Evolutionary conservation across 2,888 invertebrate genomes (phyloP).

Genomic region (Lepas anatifera): DNA sequence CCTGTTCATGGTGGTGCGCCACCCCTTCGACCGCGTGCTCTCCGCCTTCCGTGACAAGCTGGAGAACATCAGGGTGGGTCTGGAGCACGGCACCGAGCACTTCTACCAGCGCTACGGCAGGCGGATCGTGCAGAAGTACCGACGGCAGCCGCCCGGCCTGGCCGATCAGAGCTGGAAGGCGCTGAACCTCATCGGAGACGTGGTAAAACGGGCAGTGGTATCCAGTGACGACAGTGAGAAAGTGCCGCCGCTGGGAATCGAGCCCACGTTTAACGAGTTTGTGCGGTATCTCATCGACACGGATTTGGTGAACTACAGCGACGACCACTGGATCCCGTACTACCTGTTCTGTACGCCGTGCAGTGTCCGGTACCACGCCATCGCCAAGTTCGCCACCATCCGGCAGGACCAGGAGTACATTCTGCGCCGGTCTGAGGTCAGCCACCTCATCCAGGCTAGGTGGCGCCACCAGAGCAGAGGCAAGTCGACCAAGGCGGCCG

Average conservation of each 20-base stretch:
- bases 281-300: slow-evolving; percentile 17
- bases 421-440: slow-evolving; percentile 32
- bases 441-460: slow-evolving; percentile 29
- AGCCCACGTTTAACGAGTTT: background rate
- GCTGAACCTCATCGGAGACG: background rate
- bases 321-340: slow-evolving; percentile 48
- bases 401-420: slow-evolving; percentile 43
- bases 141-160: slow-evolving; percentile 27
- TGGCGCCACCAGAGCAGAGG: slow-evolving; percentile 33
- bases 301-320: slow-evolving; percentile 26
- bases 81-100: slow-evolving; percentile 39
- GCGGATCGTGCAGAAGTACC: slow-evolving; percentile 39
- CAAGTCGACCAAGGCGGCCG: slow-evolving; percentile 55
- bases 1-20: slow-evolving; percentile 45
- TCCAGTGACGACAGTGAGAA: background rate
- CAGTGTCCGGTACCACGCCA: slow-evolving; percentile 41
- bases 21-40: slow-evolving; percentile 45
- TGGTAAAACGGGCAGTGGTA: background rate
- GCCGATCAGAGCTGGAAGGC: background rate
- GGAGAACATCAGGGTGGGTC: slow-evolving; percentile 33
- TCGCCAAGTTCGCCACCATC: slow-evolving; percentile 45
- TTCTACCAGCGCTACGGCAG: slow-evolving; percentile 41
- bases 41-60: slow-evolving; percentile 52
- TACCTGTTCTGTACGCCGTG: slow-evolving; percentile 46
- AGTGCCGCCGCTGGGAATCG: background rate